Conservation (phyloP, 1,140 invertebrate species). For the Psix sp. region DNA sequence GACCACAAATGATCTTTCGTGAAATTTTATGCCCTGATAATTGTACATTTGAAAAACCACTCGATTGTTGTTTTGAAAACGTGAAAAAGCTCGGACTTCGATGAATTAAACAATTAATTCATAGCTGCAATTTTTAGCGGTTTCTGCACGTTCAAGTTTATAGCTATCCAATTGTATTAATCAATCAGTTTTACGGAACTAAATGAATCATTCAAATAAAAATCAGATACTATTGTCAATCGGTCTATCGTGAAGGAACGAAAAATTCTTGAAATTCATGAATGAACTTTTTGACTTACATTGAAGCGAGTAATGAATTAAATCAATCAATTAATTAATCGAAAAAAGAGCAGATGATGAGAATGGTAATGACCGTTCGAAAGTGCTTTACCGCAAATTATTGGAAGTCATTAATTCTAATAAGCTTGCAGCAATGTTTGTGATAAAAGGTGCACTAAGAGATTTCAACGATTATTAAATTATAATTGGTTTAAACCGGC, state of each 20-base stretch:
- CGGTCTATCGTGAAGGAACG: too few species aligned
- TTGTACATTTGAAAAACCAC: conserved; percentile 19
- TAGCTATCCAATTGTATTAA: too few species aligned
- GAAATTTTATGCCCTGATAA: conserved; percentile 28
- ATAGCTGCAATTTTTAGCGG: too few species aligned
- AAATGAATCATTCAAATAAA: too few species aligned
- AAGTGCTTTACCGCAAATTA: conserved; percentile 7
- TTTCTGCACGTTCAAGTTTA: too few species aligned
- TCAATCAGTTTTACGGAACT: too few species aligned
- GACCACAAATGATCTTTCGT: conserved; percentile 36
- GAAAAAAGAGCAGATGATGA: not conserved
- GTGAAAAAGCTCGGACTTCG: too few species aligned
- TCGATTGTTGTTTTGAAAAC: conserved; percentile 4
- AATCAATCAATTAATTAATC: not conserved
- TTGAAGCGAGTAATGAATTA: not conserved
- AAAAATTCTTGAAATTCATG: too few species aligned
- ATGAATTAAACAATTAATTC: too few species aligned
- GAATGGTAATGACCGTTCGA: not conserved
- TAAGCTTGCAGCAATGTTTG: conserved; percentile 5
- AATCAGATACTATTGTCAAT: too few species aligned
- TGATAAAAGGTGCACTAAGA: too few species aligned
- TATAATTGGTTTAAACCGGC: conserved; percentile 26
- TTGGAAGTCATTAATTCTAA: conserved; percentile 4
- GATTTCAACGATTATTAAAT: conserved; percentile 18
- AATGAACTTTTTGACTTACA: too few species aligned